phyloP scores from a whole-genome alignment of 2,888 invertebrate genomes.

The Apantesis nais region DNA sequence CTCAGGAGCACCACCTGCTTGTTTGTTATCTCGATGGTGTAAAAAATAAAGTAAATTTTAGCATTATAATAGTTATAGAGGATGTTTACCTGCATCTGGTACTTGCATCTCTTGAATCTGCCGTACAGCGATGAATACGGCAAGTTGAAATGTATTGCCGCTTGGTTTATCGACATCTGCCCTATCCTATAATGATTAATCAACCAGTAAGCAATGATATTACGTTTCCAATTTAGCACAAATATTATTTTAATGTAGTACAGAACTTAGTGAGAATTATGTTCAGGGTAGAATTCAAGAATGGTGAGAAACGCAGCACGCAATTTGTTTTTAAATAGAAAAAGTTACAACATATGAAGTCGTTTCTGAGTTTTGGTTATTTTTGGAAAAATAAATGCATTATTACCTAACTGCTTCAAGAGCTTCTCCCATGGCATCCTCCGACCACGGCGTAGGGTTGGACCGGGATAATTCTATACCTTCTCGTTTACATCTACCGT shows the following conservation, averaged over 20 bases:
- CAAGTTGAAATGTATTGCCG: constrained; percentile 95
- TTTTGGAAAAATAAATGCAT: neutral
- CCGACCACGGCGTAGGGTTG: constrained; percentile 97
- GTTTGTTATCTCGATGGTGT: neutral
- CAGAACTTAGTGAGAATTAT: too few species aligned
- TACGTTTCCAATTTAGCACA: too few species aligned
- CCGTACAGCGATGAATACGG: constrained; percentile 96
- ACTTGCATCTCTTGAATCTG: constrained; percentile 94
- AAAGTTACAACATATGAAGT: too few species aligned
- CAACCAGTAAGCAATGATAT: too few species aligned
- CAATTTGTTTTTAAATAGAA: too few species aligned
- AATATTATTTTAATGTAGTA: neutral
- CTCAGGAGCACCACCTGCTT: neutral
- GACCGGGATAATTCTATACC: constrained; percentile 95
- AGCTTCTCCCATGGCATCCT: constrained; percentile 96
- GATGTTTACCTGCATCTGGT: constrained; percentile 84
- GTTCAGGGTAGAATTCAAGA: too few species aligned
- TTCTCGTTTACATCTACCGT: constrained; percentile 95
- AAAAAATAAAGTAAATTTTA: neutral
- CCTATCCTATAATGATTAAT: constrained; percentile 87
- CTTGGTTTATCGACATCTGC: constrained; percentile 97
- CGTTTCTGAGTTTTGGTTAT: neutral
- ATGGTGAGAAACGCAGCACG: too few species aligned
- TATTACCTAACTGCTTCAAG: constrained; percentile 93
- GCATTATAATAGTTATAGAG: neutral